Base-by-base conservation (phyloP, 2,797 vertebrate species). In the Acipenser ruthenus region DNA sequence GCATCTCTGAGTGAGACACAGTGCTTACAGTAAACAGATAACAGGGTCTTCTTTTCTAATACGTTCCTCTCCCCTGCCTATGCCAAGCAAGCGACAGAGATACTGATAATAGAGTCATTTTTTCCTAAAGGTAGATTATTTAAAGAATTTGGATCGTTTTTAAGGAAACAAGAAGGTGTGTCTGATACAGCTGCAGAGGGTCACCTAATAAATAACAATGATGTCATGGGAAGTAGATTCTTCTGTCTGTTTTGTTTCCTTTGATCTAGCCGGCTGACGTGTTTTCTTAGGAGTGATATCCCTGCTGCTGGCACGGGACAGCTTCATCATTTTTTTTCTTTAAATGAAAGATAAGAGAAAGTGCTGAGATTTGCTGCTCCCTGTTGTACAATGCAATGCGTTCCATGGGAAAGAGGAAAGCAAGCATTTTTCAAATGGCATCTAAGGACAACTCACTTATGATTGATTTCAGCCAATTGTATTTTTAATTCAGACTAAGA, bases 101-200 rank as follows among this genome's bases (percentile, higher is more conserved):
- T 71, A 72, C 65, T 73, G 69, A 10, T 47, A 75, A 8, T 64
- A 66, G 49, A n/a, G 55, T 64, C 61, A 69, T 70, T 47, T 73
- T 70, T 65, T 72, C 62, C 67, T 73, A 68, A 63, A 73, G 59
- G 62, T 72, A 66, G 69, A 49, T 64, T 67, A 49, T 67, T 7
- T 56, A 23, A 55, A 73, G 71, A 6, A 76, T 74, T 71, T 72
- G 70, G 66, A 5, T 1, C 67, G 66, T 69, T 76, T 52, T 65
- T 61, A 68, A 79, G 80, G 83, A 87, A 83, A 81, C 67, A 63
- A 62, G 73, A 84, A 83, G 86, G 85, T 84, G 85, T 88, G 82
- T 80, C 84, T 65, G 59, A 37, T 72, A 55, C 69, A 77, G 77
- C 83, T 76, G 73, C 70, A 53, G 70, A 75, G 69, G 84, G 84